Evolutionary conservation across 1,140 invertebrate species (phyloP), one percentile per base, ranked within the genome.

Genomic region (Nylanderia fulva): DNA sequence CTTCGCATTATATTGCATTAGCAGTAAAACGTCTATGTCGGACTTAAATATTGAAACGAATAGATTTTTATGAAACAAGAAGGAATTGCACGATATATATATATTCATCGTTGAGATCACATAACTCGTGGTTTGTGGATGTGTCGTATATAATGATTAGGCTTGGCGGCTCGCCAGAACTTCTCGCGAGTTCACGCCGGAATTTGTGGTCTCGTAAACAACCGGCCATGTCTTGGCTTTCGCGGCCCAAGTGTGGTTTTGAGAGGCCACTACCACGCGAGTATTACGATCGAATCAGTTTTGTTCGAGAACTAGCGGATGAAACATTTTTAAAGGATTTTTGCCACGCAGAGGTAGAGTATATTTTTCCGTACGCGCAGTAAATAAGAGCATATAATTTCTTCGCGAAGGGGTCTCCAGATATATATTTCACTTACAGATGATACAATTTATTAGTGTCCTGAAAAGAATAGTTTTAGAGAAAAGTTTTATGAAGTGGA

Each of bases 161-260:
- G 74, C 56, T 85, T 88, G 90, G 88, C 86, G 76, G 54, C 56
- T 69, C 64, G 84, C 90, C 90, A 90, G 79, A 77, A 69, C 71
- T 90, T 90, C 87, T 85, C 84, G 69, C 56, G 83, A 88, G 79
- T 83, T 87, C 87, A 79, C 82, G 45, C 71, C 83, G 88, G 86
- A 88, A 90, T 91, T 91, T 90, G 90, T 88, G 84, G 72, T 82
- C 79, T 88, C 88, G 63, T 87, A 84, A 90, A 91, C 74, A 87
- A 87, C 63, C 83, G 66, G 61, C 60, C 60, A 68, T 29, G 58
- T 71, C 85, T 84, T 82, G 71, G 54, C 66, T 68, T 77, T 84
- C 45, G 58, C 74, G 45, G 36, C 48, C 68, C 45, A 60, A 60
- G 24, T 58, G 77, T 33, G 77, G 66, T 18, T 72, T 72, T 11